Conservation (phyloP, 2,888 invertebrate species). For the Epiblema foenella region DNA sequence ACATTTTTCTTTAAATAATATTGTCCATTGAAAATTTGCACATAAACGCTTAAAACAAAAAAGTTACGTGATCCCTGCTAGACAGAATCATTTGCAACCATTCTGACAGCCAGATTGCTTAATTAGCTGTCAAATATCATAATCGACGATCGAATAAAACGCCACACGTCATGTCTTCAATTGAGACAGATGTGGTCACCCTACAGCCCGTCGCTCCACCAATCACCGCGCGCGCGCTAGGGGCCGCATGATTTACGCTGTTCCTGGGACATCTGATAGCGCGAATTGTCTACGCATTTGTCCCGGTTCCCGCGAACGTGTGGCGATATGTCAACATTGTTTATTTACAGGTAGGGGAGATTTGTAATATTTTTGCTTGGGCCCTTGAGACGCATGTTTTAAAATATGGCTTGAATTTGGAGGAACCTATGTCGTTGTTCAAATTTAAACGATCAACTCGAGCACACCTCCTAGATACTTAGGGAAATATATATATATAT, state of each 20-base stretch:
- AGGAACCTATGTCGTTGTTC: too few species aligned
- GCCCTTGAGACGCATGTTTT: background rate
- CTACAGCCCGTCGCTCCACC: slow-evolving; percentile 30
- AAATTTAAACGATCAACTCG: too few species aligned
- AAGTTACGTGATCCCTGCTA: too few species aligned
- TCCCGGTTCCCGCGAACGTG: slow-evolving; percentile 64
- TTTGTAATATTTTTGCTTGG: slow-evolving; percentile 21
- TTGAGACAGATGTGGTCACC: slow-evolving; percentile 40
- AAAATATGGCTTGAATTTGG: background rate
- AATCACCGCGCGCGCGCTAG: slow-evolving; percentile 59
- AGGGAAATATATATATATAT: too few species aligned
- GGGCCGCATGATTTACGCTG: slow-evolving; percentile 66
- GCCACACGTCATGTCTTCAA: slow-evolving; percentile 28
- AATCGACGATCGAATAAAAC: slow-evolving; percentile 28
- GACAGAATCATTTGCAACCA: background rate
- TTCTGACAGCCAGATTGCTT: slow-evolving; percentile 7
- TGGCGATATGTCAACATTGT: slow-evolving; percentile 61
- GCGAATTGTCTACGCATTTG: slow-evolving; percentile 67
- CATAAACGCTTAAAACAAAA: too few species aligned
- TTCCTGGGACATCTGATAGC: slow-evolving; percentile 61
- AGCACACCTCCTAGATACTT: too few species aligned
- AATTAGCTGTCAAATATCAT: slow-evolving; percentile 17
- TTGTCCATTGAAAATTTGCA: too few species aligned
- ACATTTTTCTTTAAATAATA: too few species aligned
- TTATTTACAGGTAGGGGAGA: slow-evolving; percentile 39